Evolutionary conservation across 2,888 invertebrate species (phyloP).

Genomic region (Alloplasta piceator): DNA sequence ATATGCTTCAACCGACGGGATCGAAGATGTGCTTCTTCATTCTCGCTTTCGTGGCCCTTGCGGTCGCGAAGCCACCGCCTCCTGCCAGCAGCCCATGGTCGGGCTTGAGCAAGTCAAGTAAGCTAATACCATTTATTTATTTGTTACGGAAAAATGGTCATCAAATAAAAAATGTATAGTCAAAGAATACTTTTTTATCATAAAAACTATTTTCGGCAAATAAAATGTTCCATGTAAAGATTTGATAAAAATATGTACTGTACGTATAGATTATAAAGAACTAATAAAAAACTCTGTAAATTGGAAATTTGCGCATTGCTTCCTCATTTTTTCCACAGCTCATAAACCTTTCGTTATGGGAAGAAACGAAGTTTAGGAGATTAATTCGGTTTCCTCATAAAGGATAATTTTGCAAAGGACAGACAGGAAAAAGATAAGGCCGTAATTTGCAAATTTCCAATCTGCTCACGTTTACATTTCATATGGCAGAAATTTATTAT

Average conservation of each 20-base stretch:
- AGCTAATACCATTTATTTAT: constrained; percentile 1
- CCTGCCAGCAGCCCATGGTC: constrained; percentile 74
- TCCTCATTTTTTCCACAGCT: too few species aligned
- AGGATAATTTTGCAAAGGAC: too few species aligned
- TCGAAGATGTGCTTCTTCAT: constrained; percentile 67
- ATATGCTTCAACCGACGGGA: constrained; percentile 72
- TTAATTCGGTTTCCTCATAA: too few species aligned
- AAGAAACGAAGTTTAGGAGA: too few species aligned
- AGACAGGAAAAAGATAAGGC: too few species aligned
- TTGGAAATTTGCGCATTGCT: too few species aligned
- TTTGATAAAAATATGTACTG: constrained; percentile 31
- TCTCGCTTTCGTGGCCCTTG: constrained; percentile 65
- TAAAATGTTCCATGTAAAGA: neutral
- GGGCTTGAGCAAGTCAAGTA: constrained; percentile 47
- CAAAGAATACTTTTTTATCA: neutral
- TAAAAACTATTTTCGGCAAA: neutral
- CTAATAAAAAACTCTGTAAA: too few species aligned
- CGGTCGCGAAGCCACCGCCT: constrained; percentile 70
- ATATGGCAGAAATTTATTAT: too few species aligned
- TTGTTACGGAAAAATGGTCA: neutral
- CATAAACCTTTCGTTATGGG: too few species aligned
- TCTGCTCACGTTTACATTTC: too few species aligned
- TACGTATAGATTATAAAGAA: too few species aligned
- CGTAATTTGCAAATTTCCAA: too few species aligned
- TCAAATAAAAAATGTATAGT: neutral